A percentile compares a stretch with the other conserved stretches of the same genome.
Conservation (phyloP, 2,888 invertebrate genomes). For the Gymnocheta viridis region DNA sequence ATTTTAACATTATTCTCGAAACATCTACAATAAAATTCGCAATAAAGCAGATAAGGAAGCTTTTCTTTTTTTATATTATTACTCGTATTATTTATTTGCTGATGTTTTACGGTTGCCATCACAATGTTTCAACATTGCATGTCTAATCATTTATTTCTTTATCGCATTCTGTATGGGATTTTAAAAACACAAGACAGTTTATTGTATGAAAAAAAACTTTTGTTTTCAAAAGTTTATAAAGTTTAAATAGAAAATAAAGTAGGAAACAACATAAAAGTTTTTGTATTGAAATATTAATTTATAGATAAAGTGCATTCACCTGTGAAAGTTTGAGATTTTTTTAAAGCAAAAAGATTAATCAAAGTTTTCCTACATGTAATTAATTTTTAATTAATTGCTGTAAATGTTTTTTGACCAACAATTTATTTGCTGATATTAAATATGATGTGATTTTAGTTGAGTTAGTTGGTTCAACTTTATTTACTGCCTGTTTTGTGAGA, state of each 20-base stretch:
- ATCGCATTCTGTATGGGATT: neutral
- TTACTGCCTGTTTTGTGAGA: too few relatives aligned
- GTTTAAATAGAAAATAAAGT: constrained; percentile 1
- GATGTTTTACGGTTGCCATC: neutral
- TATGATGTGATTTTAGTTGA: neutral
- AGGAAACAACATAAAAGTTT: constrained; percentile 32
- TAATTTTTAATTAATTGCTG: constrained; percentile 38
- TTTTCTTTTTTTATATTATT: too few relatives aligned
- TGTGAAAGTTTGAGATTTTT: constrained; percentile 47
- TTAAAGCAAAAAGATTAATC: neutral
- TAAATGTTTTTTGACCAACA: neutral
- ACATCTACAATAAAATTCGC: too few relatives aligned
- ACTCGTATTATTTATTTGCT: neutral
- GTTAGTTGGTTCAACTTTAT: neutral
- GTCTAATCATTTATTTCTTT: neutral
- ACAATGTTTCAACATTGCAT: neutral
- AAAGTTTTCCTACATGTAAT: constrained; percentile 14
- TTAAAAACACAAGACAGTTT: constrained; percentile 3
- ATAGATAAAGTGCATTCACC: constrained; percentile 48
- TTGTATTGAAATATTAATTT: constrained; percentile 48
- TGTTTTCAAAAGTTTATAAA: constrained; percentile 42
- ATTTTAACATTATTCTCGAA: too few relatives aligned
- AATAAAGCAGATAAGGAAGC: too few relatives aligned
- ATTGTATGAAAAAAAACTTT: constrained; percentile 40
- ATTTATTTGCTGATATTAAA: neutral